phyloP scores from a whole-genome alignment of 2,888 invertebrate species.

The Priapulus caudatus region DNA sequence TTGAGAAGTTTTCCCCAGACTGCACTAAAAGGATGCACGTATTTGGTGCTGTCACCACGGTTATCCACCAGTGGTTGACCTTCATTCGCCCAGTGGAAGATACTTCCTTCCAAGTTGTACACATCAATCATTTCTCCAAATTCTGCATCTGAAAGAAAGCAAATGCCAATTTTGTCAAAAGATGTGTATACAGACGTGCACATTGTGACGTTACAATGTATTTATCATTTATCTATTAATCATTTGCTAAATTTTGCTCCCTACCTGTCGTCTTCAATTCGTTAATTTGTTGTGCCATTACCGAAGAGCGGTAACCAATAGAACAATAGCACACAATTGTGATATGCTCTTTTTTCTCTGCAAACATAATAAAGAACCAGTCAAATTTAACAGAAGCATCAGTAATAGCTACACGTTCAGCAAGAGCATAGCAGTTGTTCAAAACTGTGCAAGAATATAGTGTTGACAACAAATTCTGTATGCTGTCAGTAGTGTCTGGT shows the following conservation, averaged over 20 bases:
- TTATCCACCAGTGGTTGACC: slow-evolving; percentile 29
- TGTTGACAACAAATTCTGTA: too few relatives aligned
- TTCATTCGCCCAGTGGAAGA: slow-evolving; percentile 38
- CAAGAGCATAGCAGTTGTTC: too few relatives aligned
- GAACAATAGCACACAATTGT: slow-evolving; percentile 36
- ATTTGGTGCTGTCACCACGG: slow-evolving; percentile 23
- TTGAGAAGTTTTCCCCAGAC: slow-evolving; percentile 24
- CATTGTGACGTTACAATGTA: too few relatives aligned
- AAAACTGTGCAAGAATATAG: too few relatives aligned
- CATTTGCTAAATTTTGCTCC: too few relatives aligned
- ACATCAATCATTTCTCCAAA: slow-evolving; percentile 10
- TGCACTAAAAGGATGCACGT: slow-evolving; percentile 31
- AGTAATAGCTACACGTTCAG: too few relatives aligned
- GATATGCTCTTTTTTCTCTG: slow-evolving; percentile 9
- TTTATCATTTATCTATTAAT: too few relatives aligned
- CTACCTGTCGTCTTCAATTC: slow-evolving; percentile 8
- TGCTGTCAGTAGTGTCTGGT: too few relatives aligned
- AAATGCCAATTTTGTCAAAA: too few relatives aligned
- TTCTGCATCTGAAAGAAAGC: slow-evolving; percentile 11
- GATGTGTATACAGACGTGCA: too few relatives aligned
- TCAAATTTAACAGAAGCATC: too few relatives aligned
- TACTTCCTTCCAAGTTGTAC: slow-evolving; percentile 33
- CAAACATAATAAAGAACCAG: too few relatives aligned
- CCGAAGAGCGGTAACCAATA: slow-evolving; percentile 31
- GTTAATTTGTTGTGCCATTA: slow-evolving; percentile 28